Evolutionary conservation across 2,113 vertebrate genomes (phyloP), one percentile per base, ranked within the genome.

Genomic region (Symphodus melops): DNA sequence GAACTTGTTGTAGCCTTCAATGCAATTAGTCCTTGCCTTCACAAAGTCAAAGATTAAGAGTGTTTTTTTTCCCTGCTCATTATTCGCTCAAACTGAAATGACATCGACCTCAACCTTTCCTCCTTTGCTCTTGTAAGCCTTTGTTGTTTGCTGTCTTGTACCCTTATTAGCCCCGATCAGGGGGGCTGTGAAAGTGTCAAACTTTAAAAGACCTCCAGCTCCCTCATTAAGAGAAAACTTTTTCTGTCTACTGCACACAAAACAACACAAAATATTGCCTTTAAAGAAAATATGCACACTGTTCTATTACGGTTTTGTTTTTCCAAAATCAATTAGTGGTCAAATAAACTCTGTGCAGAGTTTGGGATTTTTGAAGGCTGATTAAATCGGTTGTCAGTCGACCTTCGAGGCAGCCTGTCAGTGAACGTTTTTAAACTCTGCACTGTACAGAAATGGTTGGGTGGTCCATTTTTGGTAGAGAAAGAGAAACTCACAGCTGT

Each of bases 121-220:
- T 58, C 65, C 59, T 33, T 52, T 20, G 1, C 19, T 53, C 49
- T 66, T 57, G 54, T 49, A 7, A 11, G 10, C 52, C 69, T 70
- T 62, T 21, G 46, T 12, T 69, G 49, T 66, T 62, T 67, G 36
- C 39, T 28, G 53, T 59, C 54, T 71, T 62, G 52, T 41, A 19
- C 61, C 72, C 60, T 79, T 68, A 86, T 86, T 60, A 49, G 19
- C 53, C 39, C 52, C 13, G n/a, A 75, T 83, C 76, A 76, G n/a
- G 70, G 59, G 52, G 80, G 72, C 65, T 62, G 52, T 42, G 49
- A 75, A 39, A 13, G 54, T 81, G 52, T 68, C 59, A n/a, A 60
- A 73, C 68, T 60, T 68, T 44, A 37, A 60, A 59, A 78, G 41
- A 56, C 74, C 53, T 56, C 41, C 17, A 72, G 80, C 75, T 36